Base-by-base conservation (phyloP, 2,113 vertebrate genomes). In the Nymphicus hollandicus region DNA sequence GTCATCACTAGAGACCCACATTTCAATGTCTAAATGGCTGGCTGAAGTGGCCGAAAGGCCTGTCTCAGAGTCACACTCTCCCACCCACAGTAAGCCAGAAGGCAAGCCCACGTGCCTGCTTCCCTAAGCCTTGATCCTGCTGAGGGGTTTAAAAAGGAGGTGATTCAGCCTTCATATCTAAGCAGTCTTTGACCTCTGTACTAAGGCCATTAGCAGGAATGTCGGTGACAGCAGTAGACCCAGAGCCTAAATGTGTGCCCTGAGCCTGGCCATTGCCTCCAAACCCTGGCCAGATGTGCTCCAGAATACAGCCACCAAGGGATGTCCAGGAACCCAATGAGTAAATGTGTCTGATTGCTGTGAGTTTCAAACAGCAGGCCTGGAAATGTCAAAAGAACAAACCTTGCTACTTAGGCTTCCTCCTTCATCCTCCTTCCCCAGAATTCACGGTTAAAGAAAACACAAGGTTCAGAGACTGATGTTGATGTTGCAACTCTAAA, bases 171-270 rank as follows among this genome's bases (percentile, higher is more conserved):
- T 90, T 89, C 79, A 43, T 63, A 96, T 83, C 93, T 96, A 95
- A 96, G 95, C 82, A 96, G 94, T 86, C 89, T 96, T 90, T 96
- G 91, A 96, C 95, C 93, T 91, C 88, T 60, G 91, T 70, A 86
- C 87, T 94, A 90, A 93, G 88, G 90, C 94, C 94, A 83, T 47
- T 41, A 89, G 85, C 71, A 85, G 0, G 0, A 85, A 55, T 3
- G 4, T 27, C 0, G 0, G 35, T 81, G 68, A 69, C 84, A 77
- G 93, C 74, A 73, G 78, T 1, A 3, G 66, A 89, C 27, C 25
- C 5, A 9, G 39, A 56, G 56, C 7, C 31, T 31, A 47, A 11
- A n/a, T 16, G 29, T 4, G 1, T 53, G 46, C 19, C 37, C 28
- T 28, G 72, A 17, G 44, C 23, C 41, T 43, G 41, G 68, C 68